Base-by-base conservation (phyloP, 1,140 invertebrate genomes). In the Thereuonema tuberculata region DNA sequence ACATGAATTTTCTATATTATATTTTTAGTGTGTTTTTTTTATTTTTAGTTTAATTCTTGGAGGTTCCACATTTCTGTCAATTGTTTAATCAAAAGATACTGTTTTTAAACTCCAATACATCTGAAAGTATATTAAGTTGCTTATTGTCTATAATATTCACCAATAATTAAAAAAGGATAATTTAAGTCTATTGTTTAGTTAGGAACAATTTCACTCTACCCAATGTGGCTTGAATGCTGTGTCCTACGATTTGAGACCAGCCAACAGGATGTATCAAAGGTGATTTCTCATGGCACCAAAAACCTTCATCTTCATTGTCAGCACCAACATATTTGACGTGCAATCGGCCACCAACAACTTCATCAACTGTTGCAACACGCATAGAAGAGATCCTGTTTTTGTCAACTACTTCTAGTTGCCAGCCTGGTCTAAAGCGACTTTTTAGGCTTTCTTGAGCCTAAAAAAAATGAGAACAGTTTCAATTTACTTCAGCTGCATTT, bases 271-370 rank as follows among this genome's bases (percentile, higher is more conserved):
- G 93, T 62, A 98, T 89, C 3, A 97, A 77, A 0, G 90, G 86
- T 0, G 92, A 95, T 69, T 92, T 87, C 72, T 94, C 89, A 66
- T 97, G 93, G 68, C 91, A 96, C 93, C 93, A 98, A 73, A 97
- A 97, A 5, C 77, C 89, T 68, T 82, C 80, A 67, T 86, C 85
- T 53, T 84, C 82, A 1, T 82, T 78, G 9, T 81, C 76, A 54
- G 85, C 84, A 65, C 93, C 88, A 66, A 87, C 90, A 75, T 98
- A 98, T 65, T 84, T 84, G 0, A 97, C 80, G 66, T 93, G 87
- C 24, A 97, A 77, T 47, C 93, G 78, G 69, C 94, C 93, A 0
- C 93, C 93, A 23, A 95, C 82, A 62, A 95, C 88, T 71, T 91
- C 87, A 54, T 85, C 81, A 50, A 98, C 85, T 17, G 82, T 86